phyloP scores from a whole-genome alignment of 2,113 vertebrate species.

The Salvelinus fontinalis region DNA sequence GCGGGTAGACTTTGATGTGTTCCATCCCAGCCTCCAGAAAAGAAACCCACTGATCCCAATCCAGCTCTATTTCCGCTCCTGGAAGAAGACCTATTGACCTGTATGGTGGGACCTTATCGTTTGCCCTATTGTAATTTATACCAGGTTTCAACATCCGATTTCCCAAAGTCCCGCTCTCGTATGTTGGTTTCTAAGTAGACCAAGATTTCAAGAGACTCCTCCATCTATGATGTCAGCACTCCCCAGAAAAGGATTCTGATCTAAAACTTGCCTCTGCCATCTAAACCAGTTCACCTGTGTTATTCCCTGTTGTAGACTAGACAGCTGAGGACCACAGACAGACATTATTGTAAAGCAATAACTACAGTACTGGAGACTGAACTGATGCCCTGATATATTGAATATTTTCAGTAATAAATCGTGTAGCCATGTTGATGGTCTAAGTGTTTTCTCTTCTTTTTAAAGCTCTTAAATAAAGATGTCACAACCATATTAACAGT shows the following conservation, averaged over 20 bases:
- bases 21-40: conserved; percentile 86
- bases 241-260: no score
- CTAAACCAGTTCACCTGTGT: neutral
- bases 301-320: neutral
- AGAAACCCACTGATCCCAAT: conserved; percentile 84
- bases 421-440: neutral
- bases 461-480: neutral
- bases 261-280: no score
- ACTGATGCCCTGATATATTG: neutral
- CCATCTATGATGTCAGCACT: neutral
- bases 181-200: neutral
- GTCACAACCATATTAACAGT: no score
- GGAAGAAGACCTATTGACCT: conserved; percentile 88
- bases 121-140: neutral
- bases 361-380: neutral
- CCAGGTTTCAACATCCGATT: neutral
- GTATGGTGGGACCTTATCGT: neutral
- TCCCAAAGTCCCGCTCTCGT: neutral
- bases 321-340: neutral
- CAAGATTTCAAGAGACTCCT: neutral
- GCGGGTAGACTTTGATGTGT: conserved; percentile 88
- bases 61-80: conserved; percentile 89
- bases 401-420: neutral
- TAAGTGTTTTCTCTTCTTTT: neutral
- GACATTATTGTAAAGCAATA: neutral